Base-by-base conservation (phyloP, 2,888 invertebrate species). In the Rotaria magnacalcarata region DNA sequence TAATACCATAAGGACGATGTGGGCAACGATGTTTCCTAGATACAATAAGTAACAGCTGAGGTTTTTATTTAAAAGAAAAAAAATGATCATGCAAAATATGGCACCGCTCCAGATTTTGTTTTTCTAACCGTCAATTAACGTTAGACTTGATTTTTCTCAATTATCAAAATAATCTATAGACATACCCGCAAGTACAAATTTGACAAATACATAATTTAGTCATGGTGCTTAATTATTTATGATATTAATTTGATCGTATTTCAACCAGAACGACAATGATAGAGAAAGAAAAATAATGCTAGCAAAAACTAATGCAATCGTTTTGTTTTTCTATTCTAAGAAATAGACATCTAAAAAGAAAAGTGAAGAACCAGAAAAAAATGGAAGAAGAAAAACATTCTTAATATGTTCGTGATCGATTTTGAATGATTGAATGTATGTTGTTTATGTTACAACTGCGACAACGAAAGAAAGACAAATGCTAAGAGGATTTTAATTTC, bases 121-220 rank as follows among this genome's bases (percentile, higher is more conserved):
- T 52, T 52, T 52, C 3, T 52, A 14, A 0, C 14, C 52, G 1
- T 52, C 3, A 52, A 16, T 52, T 52, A 52, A 52, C 14, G 16
- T 16, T 52, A 11, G 52, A 52, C 16, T 52, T 52, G 50, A 50
- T 52, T 52, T 52, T 3, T 52, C 52, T 52, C 16, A 3, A 14
- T 52, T 52, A 16, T 52, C 16, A 16, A 0, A 67, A 16, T 7
- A 80, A 21, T 47, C 19, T 24, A 0, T n/a, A 85, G n/a, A 50
- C 85, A 11, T 34, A 85, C 85, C 87, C 87, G 54, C 87, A 87
- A 0, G 87, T 87, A 60, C 87, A 87, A 58, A 87, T 84, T 85
- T 87, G 85, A 34, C 87, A 87, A 16, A 87, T 87, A 85, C 87
- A 87, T 50, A 84, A 56, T 84, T 87, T 85, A 21, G 85, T 85